Evolutionary conservation across 1,140 invertebrate genomes (phyloP), one percentile per base, ranked within the genome.

Genomic region (Camponotus pennsylvanicus): DNA sequence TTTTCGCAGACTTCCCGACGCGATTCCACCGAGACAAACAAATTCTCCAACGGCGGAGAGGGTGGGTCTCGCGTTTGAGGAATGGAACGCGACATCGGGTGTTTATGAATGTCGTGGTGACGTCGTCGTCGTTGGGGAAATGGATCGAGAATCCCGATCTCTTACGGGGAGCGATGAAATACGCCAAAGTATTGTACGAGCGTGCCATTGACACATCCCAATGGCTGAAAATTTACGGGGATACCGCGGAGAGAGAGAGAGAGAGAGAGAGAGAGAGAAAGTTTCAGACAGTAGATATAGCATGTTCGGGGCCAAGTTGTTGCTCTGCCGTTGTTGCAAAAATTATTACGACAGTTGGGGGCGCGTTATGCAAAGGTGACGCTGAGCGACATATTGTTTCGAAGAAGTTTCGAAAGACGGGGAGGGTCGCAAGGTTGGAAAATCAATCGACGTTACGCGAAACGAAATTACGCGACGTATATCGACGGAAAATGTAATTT

Each of bases 91-190:
- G 89, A 87, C 86, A 89, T 59, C 73, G 45, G 69, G 67, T 89
- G 88, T 89, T 89, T 89, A 86, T 73, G 88, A 89, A 77, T 86
- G 78, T 86, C 79, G 69, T 55, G 37, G 52, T 66, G 8, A 40
- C 61, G 40, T 67, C 27, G 4, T 52, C 49, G 49, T 52, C 55
- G 55, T 18, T 13, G 45, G 18, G 18, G 27, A 40, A 83, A 75
- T 86, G 86, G 88, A 89, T 89, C 73, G 88, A 71, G 88, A 84
- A 85, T 89, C 88, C 85, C 88, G 86, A 85, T 85, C 75, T 78
- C 71, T 77, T 67, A 70, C 63, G 88, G 15, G 49, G 59, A 34
- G 85, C 85, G 83, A 90, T 90, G 83, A 85, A 85, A 85, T 85
- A 85, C 79, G 75, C 42, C 40, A 21, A 78, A 79, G 34, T 79